phyloP scores from a whole-genome alignment of 2,797 vertebrate genomes.

The Pseudochromis fuscus region DNA sequence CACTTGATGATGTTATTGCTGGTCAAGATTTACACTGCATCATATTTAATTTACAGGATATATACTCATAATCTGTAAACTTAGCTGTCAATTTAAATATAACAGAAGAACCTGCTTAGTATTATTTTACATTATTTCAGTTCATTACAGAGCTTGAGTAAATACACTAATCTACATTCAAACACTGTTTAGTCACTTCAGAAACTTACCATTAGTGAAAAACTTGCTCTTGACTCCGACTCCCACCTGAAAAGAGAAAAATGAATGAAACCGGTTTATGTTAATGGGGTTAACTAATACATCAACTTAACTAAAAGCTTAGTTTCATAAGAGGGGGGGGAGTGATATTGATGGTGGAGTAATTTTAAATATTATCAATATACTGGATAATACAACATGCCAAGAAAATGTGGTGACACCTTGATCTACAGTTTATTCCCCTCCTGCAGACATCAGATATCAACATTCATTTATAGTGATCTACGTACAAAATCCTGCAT shows the following conservation, averaged over 20 bases:
- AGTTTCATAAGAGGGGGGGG: background rate
- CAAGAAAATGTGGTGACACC: background rate
- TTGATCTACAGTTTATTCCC: background rate
- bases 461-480: too few species aligned
- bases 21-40: too few species aligned
- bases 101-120: background rate
- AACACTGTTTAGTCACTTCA: background rate
- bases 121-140: background rate
- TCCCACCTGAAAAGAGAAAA: constrained; percentile 74
- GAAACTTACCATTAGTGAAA: constrained; percentile 85
- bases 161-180: background rate
- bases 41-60: too few species aligned
- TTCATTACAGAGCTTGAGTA: background rate
- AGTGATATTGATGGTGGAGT: background rate
- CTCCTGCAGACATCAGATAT: background rate
- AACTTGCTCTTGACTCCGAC: constrained; percentile 83
- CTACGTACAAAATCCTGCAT: background rate
- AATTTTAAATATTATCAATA: too few species aligned
- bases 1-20: background rate
- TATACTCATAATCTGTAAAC: too few species aligned
- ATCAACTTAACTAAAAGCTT: background rate
- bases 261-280: background rate
- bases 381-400: background rate
- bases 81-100: too few species aligned
- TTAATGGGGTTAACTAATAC: too few species aligned